A percentile compares a stretch with the other conserved stretches of the same genome.
Evolutionary conservation across 2,888 invertebrate species (phyloP).

Genomic region (Microctonus aethiopoides): DNA sequence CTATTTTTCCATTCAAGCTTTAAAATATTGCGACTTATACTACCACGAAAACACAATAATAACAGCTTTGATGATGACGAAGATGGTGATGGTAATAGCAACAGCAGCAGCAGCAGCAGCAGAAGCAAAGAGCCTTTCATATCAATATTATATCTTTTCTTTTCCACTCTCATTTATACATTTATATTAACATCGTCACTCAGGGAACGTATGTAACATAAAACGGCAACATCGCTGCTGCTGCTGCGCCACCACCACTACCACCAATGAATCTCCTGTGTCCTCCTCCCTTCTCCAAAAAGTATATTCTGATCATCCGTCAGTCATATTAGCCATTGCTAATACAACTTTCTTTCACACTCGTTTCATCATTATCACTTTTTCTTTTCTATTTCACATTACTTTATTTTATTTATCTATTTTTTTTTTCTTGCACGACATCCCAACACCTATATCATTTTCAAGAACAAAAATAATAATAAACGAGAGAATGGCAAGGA

Average conservation of each 20-base stretch:
- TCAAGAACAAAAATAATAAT: background rate
- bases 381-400: background rate
- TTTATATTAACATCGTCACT: background rate
- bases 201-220: slow-evolving; percentile 9
- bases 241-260: background rate
- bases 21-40: slow-evolving; percentile 38
- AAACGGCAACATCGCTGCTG: slow-evolving; percentile 22
- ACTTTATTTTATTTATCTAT: background rate
- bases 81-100: background rate
- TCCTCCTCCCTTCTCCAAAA: slow-evolving; percentile 3
- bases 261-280: slow-evolving; percentile 11
- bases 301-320: slow-evolving; percentile 5
- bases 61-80: background rate
- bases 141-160: slow-evolving; percentile 13
- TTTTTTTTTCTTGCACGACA: background rate
- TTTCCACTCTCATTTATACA: background rate
- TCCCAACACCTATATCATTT: background rate
- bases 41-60: slow-evolving; percentile 11
- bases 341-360: slow-evolving; percentile 31
- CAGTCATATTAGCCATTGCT: slow-evolving; percentile 33
- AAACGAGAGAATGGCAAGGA: background rate
- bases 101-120: background rate
- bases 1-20: slow-evolving; percentile 45
- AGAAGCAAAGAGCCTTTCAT: slow-evolving; percentile 16
- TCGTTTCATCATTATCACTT: slow-evolving; percentile 12